A percentile compares a stretch with the other conserved stretches of the same genome.
Evolutionary conservation across 2,113 vertebrate genomes (phyloP).

Genomic region (Sapayoa aenigma): DNA sequence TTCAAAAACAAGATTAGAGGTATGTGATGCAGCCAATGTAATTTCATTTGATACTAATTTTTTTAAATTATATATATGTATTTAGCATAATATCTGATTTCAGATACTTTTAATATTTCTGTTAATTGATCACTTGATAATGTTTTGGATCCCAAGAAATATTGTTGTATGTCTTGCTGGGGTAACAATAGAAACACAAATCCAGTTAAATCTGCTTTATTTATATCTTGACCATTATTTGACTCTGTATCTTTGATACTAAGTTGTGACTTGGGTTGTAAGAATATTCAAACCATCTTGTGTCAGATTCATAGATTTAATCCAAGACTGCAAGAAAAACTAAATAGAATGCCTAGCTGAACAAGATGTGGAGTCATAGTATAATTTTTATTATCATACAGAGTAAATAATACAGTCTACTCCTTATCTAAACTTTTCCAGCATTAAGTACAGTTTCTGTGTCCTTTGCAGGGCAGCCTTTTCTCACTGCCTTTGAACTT

Average conservation of each 20-base stretch:
- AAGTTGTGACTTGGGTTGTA: background rate
- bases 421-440: constrained; percentile 6
- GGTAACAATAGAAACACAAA: background rate
- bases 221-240: background rate
- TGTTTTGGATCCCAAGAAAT: background rate
- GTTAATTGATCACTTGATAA: background rate
- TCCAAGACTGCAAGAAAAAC: background rate
- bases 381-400: background rate
- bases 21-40: background rate
- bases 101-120: background rate
- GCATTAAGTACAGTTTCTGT: background rate
- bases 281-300: background rate
- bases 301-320: background rate
- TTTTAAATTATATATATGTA: background rate
- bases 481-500: constrained; percentile 16
- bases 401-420: background rate
- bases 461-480: background rate
- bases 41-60: background rate
- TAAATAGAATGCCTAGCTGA: background rate
- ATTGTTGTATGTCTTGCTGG: background rate
- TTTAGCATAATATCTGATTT: background rate
- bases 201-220: background rate
- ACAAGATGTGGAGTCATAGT: background rate
- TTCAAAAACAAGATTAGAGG: background rate
- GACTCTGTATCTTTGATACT: background rate